Base-by-base conservation (phyloP, 2,888 invertebrate genomes). In the Scelioninae gen. 2 region DNA sequence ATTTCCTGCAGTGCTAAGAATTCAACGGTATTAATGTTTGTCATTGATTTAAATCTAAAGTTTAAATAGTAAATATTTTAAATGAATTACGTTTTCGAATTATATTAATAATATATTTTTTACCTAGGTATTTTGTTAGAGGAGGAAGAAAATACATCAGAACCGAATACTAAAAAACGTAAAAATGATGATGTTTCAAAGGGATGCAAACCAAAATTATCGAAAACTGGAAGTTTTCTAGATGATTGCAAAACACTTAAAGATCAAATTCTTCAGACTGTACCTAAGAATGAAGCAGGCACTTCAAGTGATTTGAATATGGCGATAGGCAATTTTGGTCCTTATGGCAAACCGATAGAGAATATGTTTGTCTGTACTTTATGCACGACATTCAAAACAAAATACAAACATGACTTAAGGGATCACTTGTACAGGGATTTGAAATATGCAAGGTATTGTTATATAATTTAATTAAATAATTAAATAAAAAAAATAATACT, bases 371-470 rank as follows among this genome's bases (percentile, higher is more conserved):
- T 87, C 60, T 93, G 93, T 79, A 89, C 92, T 0, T 82, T 90
- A 52, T 93, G 93, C 77, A 87, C 86, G 16, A 85, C 87, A 16
- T 90, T 90, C 74, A 88, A 87, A 35, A 90, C 90, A 0, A 90
- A 89, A 53, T 88, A 87, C 18, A 87, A 87, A 16, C 88, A 89
- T 3, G 89, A 89, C n/a, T 90, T 93, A 87, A 88, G 89, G 57
- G 89, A 89, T 33, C 93, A 93, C 86, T 84, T 93, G 55, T 92
- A 88, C 78, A 89, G 90, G 78, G 93, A 93, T 79, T 85, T 92
- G 19, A 88, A 90, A 50, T 91, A 92, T 79, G 88, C 90, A 77
- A 90, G 90, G 92, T 92, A 87, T 11, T 45, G 33, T 18, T 18
- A 33, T 15, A 16, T 11, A 16, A 39, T 25, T 25, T 25, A 6